A percentile compares a stretch with the other conserved stretches of the same genome.
These are phyloP conservation scores for Sebastolobus altivelis DNA, from an alignment of 2,797 vertebrate genomes.

Conservation along the genomic window DNA sequence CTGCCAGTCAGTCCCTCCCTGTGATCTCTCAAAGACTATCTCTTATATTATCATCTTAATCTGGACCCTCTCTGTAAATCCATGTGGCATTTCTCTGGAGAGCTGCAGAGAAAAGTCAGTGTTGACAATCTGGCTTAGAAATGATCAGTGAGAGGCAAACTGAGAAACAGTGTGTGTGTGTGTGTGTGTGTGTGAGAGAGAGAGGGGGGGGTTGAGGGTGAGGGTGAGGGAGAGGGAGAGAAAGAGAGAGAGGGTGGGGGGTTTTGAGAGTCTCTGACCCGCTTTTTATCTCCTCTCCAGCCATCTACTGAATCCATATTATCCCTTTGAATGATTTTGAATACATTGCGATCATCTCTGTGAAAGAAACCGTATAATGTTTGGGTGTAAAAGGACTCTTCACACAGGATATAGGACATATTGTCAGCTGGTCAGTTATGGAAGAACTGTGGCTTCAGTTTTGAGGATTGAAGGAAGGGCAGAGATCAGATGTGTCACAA, in stretches of 20 bases:
- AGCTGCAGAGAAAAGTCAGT: conserved; percentile 14
- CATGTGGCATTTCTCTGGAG: conserved; percentile 14
- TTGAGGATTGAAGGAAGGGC: too few species aligned
- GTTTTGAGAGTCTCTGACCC: not conserved
- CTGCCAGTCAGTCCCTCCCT: not conserved
- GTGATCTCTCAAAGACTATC: not conserved
- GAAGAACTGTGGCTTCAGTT: too few species aligned
- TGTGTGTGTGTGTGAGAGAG: not conserved
- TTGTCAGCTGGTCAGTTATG: too few species aligned
- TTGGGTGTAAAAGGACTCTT: not conserved
- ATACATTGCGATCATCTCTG: not conserved
- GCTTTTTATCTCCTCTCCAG: not conserved
- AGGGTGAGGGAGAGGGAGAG: too few species aligned
- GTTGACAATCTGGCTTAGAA: conserved; percentile 39
- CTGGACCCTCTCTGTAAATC: conserved; percentile 15
- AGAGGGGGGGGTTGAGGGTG: not conserved
- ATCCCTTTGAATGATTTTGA: not conserved
- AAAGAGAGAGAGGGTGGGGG: not conserved
- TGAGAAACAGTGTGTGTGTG: not conserved
- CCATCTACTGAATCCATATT: not conserved
- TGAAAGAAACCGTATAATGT: not conserved
- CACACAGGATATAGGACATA: too few species aligned
- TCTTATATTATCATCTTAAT: conserved; percentile 12
- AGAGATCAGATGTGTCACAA: not conserved
- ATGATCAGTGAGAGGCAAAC: conserved; percentile 35